Conservation (phyloP, 2,113 vertebrate genomes). For the Leucoraja erinaceus region DNA sequence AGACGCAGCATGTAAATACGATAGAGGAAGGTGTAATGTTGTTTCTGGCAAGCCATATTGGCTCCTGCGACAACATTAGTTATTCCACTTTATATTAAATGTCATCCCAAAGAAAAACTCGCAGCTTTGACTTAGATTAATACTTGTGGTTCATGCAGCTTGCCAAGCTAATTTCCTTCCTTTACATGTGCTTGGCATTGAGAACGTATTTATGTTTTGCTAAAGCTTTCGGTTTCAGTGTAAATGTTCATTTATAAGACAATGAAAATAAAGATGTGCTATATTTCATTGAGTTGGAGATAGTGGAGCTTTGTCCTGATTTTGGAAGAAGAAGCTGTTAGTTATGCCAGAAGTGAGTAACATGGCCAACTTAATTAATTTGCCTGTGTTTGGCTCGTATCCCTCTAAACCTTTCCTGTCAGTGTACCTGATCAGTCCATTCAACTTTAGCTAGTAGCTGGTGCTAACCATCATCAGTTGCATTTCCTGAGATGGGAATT, state of each 20-base stretch:
- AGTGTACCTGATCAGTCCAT: not conserved
- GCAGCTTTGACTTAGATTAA: slow-evolving; percentile 4
- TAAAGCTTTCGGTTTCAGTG: not conserved
- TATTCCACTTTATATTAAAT: slow-evolving; percentile 30
- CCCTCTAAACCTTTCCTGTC: not conserved
- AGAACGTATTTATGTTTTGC: slow-evolving; percentile 19
- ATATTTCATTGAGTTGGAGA: slow-evolving; percentile 21
- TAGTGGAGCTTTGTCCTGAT: not conserved
- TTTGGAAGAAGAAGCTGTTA: not conserved
- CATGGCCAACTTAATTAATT: not conserved
- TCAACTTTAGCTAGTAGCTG: not conserved
- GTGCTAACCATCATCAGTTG: not conserved
- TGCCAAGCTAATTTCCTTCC: slow-evolving; percentile 22
- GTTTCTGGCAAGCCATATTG: slow-evolving; percentile 31
- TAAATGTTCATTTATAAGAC: slow-evolving; percentile 10
- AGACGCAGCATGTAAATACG: slow-evolving; percentile 28
- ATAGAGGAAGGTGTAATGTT: slow-evolving; percentile 35
- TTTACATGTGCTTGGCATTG: not conserved
- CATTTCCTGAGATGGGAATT: not conserved
- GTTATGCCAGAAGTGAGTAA: not conserved
- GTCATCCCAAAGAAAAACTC: not conserved
- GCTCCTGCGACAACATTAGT: slow-evolving; percentile 23
- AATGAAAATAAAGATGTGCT: slow-evolving; percentile 12
- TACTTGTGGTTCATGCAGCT: slow-evolving; percentile 1
- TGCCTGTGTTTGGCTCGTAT: no score